A percentile compares a stretch with the other conserved stretches of the same genome.
Conservation (phyloP, 2,797 vertebrate genomes). For the Balearica regulorum region DNA sequence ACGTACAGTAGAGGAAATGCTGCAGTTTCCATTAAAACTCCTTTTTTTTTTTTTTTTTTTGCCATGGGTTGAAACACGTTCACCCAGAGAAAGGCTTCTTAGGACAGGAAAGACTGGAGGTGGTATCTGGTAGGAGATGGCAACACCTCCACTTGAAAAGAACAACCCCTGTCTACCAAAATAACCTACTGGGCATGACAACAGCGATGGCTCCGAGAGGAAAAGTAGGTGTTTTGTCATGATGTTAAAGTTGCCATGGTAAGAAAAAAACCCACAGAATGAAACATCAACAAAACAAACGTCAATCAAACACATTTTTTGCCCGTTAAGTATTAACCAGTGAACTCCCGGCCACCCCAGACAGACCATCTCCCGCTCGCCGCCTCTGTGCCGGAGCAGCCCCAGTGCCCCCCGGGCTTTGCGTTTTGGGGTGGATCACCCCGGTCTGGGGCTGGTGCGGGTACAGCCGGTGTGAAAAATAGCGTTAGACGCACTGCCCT, state of each 20-base stretch:
- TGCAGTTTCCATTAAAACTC: conserved; percentile 21
- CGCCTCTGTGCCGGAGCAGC: background rate
- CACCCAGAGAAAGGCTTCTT: conserved; percentile 3
- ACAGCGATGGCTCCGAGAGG: conserved; percentile 11
- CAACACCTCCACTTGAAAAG: conserved; percentile 59
- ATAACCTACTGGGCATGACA: conserved; percentile 47
- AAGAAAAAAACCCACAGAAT: conserved; percentile 3
- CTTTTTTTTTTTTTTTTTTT: background rate
- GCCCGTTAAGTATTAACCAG: conserved; percentile 13
- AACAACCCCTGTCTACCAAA: conserved; percentile 53
- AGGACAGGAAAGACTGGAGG: conserved; percentile 46
- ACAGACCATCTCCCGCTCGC: background rate
- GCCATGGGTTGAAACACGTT: background rate
- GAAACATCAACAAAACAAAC: conserved; percentile 50
- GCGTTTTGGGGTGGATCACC: background rate
- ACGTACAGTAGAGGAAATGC: conserved; percentile 18
- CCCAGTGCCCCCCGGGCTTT: background rate
- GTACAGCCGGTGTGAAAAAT: conserved; percentile 1
- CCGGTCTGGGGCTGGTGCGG: background rate
- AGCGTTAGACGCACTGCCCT: conserved; percentile 66
- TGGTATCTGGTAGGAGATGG: conserved; percentile 50
- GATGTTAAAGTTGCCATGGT: conserved; percentile 56
- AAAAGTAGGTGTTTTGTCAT: conserved; percentile 58
- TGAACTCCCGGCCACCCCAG: background rate
- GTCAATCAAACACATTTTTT: conserved; percentile 5